These are phyloP conservation scores for Glyphotaelius pellucidus DNA, from an alignment of 2,888 invertebrate genomes.

Conservation along the genomic window DNA sequence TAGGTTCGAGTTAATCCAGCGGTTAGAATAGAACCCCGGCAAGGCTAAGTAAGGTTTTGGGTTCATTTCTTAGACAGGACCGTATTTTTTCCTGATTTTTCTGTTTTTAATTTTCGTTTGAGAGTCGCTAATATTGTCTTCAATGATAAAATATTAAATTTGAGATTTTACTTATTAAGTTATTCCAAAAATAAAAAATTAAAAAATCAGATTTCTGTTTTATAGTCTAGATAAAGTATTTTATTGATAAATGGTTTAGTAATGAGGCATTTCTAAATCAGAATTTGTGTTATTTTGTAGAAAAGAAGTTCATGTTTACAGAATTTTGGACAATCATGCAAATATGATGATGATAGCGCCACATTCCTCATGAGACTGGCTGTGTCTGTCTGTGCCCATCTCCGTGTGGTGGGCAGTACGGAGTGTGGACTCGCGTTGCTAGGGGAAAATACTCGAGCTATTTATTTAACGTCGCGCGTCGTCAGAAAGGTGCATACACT, in stretches of 20 bases:
- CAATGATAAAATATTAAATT: no score
- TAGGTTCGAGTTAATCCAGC: no score
- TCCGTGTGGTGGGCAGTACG: not conserved
- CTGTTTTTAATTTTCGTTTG: no score
- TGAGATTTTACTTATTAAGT: no score
- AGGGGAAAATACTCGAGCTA: not conserved
- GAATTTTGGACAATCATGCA: conserved; percentile 18
- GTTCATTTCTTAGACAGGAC: no score
- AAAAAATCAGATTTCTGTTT: not conserved
- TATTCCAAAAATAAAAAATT: no score
- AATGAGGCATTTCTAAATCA: not conserved
- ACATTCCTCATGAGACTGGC: conserved; percentile 30
- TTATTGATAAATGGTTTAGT: not conserved
- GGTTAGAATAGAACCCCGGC: no score
- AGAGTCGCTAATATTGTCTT: no score
- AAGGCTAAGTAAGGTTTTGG: no score
- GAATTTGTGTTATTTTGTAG: conserved; percentile 20
- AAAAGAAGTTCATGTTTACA: conserved; percentile 36
- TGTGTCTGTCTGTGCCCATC: not conserved
- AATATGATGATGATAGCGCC: conserved; percentile 33
- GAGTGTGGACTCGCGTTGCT: conserved; percentile 5
- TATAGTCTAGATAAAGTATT: not conserved
- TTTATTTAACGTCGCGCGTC: not conserved
- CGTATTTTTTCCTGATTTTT: no score
- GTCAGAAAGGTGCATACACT: not conserved